phyloP scores from a whole-genome alignment of 1,140 invertebrate species.

The Portunus trituberculatus region DNA sequence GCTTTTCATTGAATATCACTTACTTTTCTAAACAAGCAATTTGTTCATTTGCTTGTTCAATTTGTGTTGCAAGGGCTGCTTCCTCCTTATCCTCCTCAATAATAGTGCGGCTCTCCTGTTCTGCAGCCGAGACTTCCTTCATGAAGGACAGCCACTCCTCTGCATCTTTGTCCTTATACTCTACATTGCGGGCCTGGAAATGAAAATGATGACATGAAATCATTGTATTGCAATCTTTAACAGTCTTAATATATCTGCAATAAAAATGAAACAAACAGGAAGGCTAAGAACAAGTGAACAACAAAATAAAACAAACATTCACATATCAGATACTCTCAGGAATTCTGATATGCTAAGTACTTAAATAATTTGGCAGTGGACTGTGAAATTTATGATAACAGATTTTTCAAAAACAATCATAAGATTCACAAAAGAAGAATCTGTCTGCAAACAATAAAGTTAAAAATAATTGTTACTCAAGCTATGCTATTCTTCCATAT shows the following conservation, averaged over 20 bases:
- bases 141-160: constrained; percentile 76
- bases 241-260: background rate
- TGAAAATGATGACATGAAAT: background rate
- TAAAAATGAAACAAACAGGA: background rate
- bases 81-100: constrained; percentile 77
- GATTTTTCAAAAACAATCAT: no score
- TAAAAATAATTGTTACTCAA: no score
- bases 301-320: no score
- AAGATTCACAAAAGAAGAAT: no score
- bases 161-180: constrained; percentile 76
- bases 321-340: no score
- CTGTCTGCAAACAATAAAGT: no score
- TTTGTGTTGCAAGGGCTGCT: constrained; percentile 71
- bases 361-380: no score
- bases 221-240: background rate
- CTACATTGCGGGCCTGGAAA: constrained; percentile 75
- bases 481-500: no score
- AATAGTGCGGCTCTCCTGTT: constrained; percentile 72
- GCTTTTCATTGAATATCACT: background rate
- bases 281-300: background rate
- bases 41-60: constrained; percentile 76
- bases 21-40: constrained; percentile 75
- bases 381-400: no score
- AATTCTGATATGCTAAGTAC: no score
- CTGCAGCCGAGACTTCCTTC: constrained; percentile 75